Evolutionary conservation across 2,888 invertebrate genomes (phyloP), one percentile per base, ranked within the genome.

Genomic region (Leistus spinibarbis): DNA sequence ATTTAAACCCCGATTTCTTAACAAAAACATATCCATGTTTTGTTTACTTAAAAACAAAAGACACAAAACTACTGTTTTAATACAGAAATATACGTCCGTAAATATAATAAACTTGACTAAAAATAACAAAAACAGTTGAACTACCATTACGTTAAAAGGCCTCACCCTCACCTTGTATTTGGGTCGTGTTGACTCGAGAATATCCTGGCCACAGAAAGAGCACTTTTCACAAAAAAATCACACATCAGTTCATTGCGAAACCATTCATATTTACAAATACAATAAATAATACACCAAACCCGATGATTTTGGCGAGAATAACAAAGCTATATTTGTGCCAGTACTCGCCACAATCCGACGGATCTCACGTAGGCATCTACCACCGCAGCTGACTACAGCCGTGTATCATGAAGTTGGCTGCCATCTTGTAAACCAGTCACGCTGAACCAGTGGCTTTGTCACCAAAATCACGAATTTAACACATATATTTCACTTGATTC

Each of bases 111-210:
- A 10, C 10, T 40, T 40, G 40, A 4, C 10, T 40, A 10, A 23
- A 71, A 63, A 62, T 27, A 63, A 54, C 20, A 71, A 53, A 72
- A 56, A 64, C 63, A 72, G 54, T 73, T 57, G 40, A 67, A 73
- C 73, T 60, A 73, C 67, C 67, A 73, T 73, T 60, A 19, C 67
- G 67, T 73, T 72, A 73, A 54, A 72, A 73, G 73, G 73, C 73
- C 73, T 73, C 73, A 73, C 73, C 73, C 73, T 73, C 67, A 73
- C 73, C 73, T 73, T 73, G 73, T 73, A 73, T 73, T 73, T 73
- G 73, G 73, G 73, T 73, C 73, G 73, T 73, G 73, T 66, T 73
- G 73, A 22, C 53, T 73, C 67, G 68, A 69, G 53, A 69, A 75
- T 75, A 75, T 75, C 75, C 69, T 64, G 69, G 60, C 63, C 54